A percentile compares a stretch with the other conserved stretches of the same genome.
Conservation (phyloP, 2,888 invertebrate genomes). For the Nycteola revayana region DNA sequence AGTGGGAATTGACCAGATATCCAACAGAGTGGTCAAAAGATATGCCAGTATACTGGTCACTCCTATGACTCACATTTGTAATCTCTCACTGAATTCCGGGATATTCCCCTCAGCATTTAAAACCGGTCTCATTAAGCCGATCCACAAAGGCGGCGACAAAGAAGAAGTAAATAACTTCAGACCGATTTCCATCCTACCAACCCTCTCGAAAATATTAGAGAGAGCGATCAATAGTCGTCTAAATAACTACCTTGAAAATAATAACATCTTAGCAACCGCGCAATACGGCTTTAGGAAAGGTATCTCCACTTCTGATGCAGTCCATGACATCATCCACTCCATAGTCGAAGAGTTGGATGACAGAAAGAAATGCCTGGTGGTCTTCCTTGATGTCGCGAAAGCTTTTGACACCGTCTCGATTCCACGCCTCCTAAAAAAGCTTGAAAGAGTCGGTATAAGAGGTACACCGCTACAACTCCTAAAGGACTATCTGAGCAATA, state of each 20-base stretch:
- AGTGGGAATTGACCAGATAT: not conserved
- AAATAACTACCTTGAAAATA: too few relatives aligned
- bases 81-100: not conserved
- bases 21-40: not conserved
- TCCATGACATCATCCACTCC: not conserved
- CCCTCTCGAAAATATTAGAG: too few relatives aligned
- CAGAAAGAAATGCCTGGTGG: not conserved
- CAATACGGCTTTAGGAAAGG: not conserved
- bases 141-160: too few relatives aligned
- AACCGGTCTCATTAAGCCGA: too few relatives aligned
- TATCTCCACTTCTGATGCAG: not conserved
- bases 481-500: too few relatives aligned
- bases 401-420: too few relatives aligned
- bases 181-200: too few relatives aligned
- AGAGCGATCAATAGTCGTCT: too few relatives aligned
- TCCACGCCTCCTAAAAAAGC: too few relatives aligned
- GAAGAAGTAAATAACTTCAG: too few relatives aligned
- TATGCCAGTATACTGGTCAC: not conserved
- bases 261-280: not conserved
- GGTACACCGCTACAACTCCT: too few relatives aligned
- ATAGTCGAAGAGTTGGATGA: not conserved
- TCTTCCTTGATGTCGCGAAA: not conserved
- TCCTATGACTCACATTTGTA: not conserved
- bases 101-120: not conserved
- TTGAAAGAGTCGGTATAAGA: too few relatives aligned